Evolutionary conservation across 2,113 vertebrate genomes (phyloP).

Genomic region (Hippocampus abdominalis): DNA sequence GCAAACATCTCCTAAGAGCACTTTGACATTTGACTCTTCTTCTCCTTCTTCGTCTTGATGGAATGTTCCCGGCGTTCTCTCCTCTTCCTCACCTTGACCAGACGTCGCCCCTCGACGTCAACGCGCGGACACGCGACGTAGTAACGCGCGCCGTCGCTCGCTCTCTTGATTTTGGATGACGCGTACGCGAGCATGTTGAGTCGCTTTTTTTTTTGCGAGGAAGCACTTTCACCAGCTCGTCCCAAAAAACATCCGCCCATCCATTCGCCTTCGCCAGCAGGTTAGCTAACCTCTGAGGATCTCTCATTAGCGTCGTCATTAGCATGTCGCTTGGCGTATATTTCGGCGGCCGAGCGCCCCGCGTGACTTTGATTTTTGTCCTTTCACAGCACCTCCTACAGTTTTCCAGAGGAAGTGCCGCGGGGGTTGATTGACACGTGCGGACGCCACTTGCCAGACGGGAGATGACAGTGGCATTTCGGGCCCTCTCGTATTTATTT

Average conservation of each 20-base stretch:
- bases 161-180: too few relatives aligned
- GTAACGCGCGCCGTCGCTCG: too few relatives aligned
- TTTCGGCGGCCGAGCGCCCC: too few relatives aligned
- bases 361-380: not conserved
- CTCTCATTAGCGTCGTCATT: too few relatives aligned
- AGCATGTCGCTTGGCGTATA: too few relatives aligned
- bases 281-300: too few relatives aligned
- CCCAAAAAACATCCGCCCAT: too few relatives aligned
- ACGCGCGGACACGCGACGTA: not conserved
- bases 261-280: too few relatives aligned
- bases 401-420: not conserved
- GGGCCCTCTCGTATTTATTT: not conserved
- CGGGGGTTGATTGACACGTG: not conserved
- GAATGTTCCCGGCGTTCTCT: not conserved
- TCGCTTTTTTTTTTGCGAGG: too few relatives aligned
- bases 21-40: constrained; percentile 63
- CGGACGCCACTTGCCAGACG: not conserved
- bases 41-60: not conserved
- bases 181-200: too few relatives aligned
- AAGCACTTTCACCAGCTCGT: too few relatives aligned
- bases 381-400: not conserved
- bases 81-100: not conserved
- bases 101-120: constrained; percentile 27
- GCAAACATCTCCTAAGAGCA: constrained; percentile 62
- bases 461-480: not conserved